Conservation (phyloP, 1,140 invertebrate genomes). For the Euura saliciscinereae region DNA sequence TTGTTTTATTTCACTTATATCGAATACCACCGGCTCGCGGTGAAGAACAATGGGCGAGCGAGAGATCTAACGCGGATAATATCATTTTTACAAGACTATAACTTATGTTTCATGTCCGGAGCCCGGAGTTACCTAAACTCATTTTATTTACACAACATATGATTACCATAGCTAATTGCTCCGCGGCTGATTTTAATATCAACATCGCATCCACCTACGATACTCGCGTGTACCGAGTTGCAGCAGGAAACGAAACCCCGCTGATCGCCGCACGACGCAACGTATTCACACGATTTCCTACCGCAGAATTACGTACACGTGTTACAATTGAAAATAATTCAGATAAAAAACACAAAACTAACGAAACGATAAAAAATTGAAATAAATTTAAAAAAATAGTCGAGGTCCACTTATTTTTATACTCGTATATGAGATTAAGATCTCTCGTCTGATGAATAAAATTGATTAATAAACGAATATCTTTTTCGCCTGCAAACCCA, state of each 20-base stretch:
- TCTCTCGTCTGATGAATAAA: no score
- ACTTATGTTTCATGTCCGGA: background rate
- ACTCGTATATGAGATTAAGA: no score
- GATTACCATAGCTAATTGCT: conserved; percentile 1
- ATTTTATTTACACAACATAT: conserved; percentile 5
- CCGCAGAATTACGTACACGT: no score
- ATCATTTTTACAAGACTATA: conserved; percentile 52
- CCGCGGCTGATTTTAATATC: background rate
- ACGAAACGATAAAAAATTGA: no score
- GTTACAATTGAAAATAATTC: no score
- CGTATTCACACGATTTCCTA: no score
- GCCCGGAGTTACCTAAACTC: background rate
- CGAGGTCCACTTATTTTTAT: no score
- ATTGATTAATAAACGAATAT: no score
- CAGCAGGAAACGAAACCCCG: background rate
- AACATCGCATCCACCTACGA: background rate
- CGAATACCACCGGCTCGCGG: background rate
- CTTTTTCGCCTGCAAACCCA: no score
- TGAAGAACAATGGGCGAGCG: conserved; percentile 46
- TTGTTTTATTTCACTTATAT: conserved; percentile 17
- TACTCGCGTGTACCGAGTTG: no score
- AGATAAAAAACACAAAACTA: no score
- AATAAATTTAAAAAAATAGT: no score
- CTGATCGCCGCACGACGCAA: background rate
- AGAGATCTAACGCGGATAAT: conserved; percentile 56